Conservation (phyloP, 2,888 invertebrate genomes). For the Ormyrus labotus region DNA sequence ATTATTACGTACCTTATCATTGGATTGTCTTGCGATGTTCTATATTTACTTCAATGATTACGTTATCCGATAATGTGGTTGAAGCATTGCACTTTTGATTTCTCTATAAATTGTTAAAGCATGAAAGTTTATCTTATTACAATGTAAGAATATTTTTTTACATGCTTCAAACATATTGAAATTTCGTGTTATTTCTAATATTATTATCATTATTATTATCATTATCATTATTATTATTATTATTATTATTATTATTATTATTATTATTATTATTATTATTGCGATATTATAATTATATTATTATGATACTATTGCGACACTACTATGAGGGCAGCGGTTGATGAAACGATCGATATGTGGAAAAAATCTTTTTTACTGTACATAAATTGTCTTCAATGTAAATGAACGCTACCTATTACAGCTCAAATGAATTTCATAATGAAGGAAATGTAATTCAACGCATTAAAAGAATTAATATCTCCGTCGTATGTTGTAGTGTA, state of each 20-base stretch:
- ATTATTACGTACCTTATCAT: constrained; percentile 28
- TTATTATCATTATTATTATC: constrained; percentile 25
- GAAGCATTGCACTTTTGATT: constrained; percentile 48
- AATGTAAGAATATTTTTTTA: constrained; percentile 35
- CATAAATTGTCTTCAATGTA: constrained; percentile 31
- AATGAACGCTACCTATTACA: not conserved
- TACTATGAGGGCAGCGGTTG: constrained; percentile 41
- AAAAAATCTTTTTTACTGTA: constrained; percentile 29
- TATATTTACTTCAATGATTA: constrained; percentile 55
- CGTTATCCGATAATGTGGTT: constrained; percentile 53
- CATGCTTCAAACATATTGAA: constrained; percentile 53
- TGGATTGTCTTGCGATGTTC: constrained; percentile 49
- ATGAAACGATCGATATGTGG: constrained; percentile 50
- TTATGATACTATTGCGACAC: not conserved
- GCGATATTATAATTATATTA: constrained; percentile 28
- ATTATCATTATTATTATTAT: constrained; percentile 22
- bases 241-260: constrained; percentile 34
- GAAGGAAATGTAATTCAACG: constrained; percentile 21
- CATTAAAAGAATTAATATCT: constrained; percentile 20
- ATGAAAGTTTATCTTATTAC: constrained; percentile 39
- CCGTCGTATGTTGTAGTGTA: constrained; percentile 35
- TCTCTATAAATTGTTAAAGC: constrained; percentile 43
- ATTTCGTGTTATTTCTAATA: constrained; percentile 52
- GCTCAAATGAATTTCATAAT: constrained; percentile 18
- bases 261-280: constrained; percentile 36